These are phyloP conservation scores for Eremophila alpestris DNA, from an alignment of 2,797 vertebrate species.

Conservation along the genomic window DNA sequence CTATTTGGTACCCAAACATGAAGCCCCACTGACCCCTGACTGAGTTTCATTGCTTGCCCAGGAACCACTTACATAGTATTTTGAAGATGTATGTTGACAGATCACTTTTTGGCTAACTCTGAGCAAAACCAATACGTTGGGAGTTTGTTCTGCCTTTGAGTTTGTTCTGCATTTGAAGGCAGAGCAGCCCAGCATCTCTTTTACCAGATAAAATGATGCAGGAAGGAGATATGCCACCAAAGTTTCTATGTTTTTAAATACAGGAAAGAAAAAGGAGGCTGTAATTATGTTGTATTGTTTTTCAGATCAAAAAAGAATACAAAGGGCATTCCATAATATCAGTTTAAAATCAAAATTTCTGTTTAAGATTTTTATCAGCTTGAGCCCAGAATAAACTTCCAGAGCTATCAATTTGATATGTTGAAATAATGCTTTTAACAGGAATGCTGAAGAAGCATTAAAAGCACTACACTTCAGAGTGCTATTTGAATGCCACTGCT, in stretches of 20 bases:
- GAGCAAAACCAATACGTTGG: not conserved
- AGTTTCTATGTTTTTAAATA: not conserved
- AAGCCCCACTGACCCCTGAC: not conserved
- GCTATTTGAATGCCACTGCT: not conserved
- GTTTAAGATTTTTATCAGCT: not conserved
- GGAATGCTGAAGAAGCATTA: conserved; percentile 28
- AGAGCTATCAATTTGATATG: not conserved
- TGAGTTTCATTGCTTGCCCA: not conserved
- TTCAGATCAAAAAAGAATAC: not conserved
- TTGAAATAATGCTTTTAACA: not conserved
- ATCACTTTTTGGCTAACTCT: not conserved
- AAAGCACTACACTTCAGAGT: not conserved
- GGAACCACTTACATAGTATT: not conserved
- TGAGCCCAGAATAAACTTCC: not conserved
- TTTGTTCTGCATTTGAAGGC: not conserved
- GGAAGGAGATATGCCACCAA: fast-evolving
- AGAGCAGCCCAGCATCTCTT: not conserved
- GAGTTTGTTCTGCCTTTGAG: not conserved
- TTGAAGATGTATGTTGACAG: not conserved
- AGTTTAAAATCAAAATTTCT: not conserved
- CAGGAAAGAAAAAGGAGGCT: not conserved
- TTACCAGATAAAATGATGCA: not conserved
- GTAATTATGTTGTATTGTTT: not conserved
- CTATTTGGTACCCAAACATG: not conserved
- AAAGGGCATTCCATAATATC: not conserved